Conservation (phyloP, 2,888 invertebrate species). For the Hydraecia micacea region DNA sequence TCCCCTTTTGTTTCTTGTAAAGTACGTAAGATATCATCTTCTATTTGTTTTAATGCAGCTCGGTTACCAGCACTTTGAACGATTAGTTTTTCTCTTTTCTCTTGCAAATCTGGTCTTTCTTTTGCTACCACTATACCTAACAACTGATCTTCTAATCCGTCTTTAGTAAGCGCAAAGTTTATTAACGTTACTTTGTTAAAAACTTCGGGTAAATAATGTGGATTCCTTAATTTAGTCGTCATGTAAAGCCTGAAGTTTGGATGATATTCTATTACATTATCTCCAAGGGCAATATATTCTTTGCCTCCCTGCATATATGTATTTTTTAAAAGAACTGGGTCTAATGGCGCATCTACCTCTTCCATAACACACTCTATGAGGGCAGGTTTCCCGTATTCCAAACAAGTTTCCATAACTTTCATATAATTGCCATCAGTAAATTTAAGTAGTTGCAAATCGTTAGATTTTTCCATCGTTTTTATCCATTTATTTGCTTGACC, state of each 20-base stretch:
- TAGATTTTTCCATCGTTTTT: constrained; percentile 94
- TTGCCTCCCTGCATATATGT: constrained; percentile 94
- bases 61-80: constrained; percentile 95
- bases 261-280: constrained; percentile 94
- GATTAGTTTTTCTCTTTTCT: constrained; percentile 94
- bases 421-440: constrained; percentile 94
- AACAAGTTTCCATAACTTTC: constrained; percentile 93
- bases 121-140: constrained; percentile 96
- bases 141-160: constrained; percentile 95
- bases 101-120: constrained; percentile 95
- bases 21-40: constrained; percentile 96
- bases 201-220: constrained; percentile 96
- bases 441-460: constrained; percentile 93
- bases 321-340: constrained; percentile 94
- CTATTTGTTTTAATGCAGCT: constrained; percentile 95
- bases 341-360: constrained; percentile 94
- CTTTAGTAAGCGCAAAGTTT: constrained; percentile 95
- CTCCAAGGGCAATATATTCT: constrained; percentile 94
- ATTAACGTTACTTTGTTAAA: constrained; percentile 95
- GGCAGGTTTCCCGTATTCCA: constrained; percentile 94
- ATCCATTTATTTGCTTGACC: constrained; percentile 96
- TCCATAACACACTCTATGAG: constrained; percentile 94
- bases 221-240: constrained; percentile 95
- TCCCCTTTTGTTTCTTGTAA: constrained; percentile 95
- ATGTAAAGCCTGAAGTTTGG: constrained; percentile 94